These are phyloP conservation scores for Apocheima hispidaria DNA, from an alignment of 2,888 invertebrate genomes.

Conservation along the genomic window DNA sequence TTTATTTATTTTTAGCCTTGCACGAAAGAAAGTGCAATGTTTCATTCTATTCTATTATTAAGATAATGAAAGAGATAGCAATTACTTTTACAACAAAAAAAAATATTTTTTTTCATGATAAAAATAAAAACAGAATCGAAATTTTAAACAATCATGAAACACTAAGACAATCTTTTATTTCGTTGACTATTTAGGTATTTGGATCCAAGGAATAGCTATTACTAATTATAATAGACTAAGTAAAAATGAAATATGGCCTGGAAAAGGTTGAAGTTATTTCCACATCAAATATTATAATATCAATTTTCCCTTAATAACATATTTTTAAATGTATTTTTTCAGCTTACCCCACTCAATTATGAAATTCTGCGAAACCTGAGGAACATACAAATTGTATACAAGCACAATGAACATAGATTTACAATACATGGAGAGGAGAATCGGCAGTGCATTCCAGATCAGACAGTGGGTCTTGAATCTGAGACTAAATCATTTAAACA, in stretches of 20 bases:
- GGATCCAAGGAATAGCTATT: background rate
- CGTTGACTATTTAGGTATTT: too few species aligned
- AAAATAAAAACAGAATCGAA: too few species aligned
- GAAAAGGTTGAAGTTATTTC: constrained; percentile 27
- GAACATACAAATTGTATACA: constrained; percentile 60
- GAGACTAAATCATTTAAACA: constrained; percentile 12
- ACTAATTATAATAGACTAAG: background rate
- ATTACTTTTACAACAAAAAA: too few species aligned
- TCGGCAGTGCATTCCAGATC: background rate
- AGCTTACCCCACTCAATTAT: constrained; percentile 52
- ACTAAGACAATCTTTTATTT: too few species aligned
- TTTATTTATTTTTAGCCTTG: too few species aligned
- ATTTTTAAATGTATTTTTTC: constrained; percentile 43
- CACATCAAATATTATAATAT: constrained; percentile 14
- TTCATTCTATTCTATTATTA: too few species aligned
- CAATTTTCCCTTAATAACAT: background rate
- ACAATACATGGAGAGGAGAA: constrained; percentile 46
- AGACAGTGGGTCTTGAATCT: background rate
- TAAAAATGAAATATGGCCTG: constrained; percentile 25
- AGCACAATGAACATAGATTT: constrained; percentile 64
- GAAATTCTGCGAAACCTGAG: constrained; percentile 50
- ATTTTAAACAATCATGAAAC: too few species aligned
- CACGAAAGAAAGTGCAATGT: too few species aligned
- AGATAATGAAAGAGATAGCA: too few species aligned
- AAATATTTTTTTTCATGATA: too few species aligned